Evolutionary conservation across 2,113 vertebrate species (phyloP).

Genomic region (Xyliphius kryptos): DNA sequence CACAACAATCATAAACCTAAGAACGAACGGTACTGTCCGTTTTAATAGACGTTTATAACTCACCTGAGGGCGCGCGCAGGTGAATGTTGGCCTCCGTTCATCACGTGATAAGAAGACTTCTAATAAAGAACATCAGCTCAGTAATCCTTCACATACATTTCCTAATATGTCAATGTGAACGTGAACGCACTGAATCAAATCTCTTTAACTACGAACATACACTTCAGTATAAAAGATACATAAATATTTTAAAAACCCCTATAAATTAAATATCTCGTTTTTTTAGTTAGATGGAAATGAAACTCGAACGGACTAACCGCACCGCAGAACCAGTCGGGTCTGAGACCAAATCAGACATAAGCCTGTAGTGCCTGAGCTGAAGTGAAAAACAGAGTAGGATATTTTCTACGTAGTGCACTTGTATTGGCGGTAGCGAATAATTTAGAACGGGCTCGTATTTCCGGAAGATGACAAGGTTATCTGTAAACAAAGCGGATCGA

Average conservation of each 20-base stretch:
- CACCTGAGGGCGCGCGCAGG: background rate
- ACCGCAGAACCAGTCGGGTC: background rate
- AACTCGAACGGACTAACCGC: background rate
- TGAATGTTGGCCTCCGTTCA: background rate
- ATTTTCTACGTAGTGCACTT: background rate
- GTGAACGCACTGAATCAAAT: too few relatives aligned
- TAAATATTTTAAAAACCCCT: background rate
- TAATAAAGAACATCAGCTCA: background rate
- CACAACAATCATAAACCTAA: too few relatives aligned
- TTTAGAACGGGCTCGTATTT: background rate
- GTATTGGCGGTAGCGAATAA: background rate
- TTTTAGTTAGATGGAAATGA: background rate
- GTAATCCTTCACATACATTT: too few relatives aligned
- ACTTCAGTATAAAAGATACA: too few relatives aligned
- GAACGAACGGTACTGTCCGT: too few relatives aligned
- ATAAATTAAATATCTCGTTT: background rate
- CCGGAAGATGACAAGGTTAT: background rate
- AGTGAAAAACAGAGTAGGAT: background rate
- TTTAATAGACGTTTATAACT: background rate
- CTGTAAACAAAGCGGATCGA: too few relatives aligned
- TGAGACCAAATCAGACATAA: background rate
- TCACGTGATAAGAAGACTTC: background rate
- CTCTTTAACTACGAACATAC: too few relatives aligned
- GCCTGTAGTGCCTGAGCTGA: background rate
- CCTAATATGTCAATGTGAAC: too few relatives aligned